A percentile compares a stretch with the other conserved stretches of the same genome.
phyloP scores from a whole-genome alignment of 2,888 invertebrate genomes.

The Rotaria macrura region DNA sequence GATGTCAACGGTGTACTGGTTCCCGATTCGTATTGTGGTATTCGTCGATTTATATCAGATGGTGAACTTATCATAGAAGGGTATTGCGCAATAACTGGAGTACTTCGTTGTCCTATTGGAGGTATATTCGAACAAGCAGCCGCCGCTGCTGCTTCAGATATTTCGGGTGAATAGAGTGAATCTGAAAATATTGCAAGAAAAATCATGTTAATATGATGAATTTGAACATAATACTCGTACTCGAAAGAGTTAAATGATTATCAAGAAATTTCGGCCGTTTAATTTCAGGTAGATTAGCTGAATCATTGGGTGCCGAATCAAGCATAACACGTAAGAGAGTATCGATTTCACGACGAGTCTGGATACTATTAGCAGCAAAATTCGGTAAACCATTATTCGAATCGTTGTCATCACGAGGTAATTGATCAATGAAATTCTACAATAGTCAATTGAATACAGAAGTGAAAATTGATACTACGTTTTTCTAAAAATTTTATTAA shows the following conservation, averaged over 20 bases:
- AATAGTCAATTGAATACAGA: too few relatives aligned
- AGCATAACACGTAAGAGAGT: conserved; percentile 14
- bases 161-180: conserved; percentile 15
- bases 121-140: neutral
- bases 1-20: neutral
- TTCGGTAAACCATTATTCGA: neutral
- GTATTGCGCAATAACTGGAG: neutral
- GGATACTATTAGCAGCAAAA: neutral
- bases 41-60: neutral
- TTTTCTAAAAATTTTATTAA: neutral
- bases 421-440: neutral
- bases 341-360: neutral
- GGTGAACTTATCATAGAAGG: neutral
- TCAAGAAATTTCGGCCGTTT: neutral
- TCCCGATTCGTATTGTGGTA: neutral
- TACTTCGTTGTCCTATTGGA: neutral
- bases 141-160: conserved; percentile 1
- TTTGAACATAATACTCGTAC: neutral
- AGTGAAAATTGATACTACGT: too few relatives aligned
- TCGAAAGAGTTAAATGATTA: neutral
- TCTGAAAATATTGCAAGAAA: neutral
- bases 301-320: neutral
- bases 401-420: neutral
- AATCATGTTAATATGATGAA: too few relatives aligned
- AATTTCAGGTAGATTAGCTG: neutral